Evolutionary conservation across 2,797 vertebrate species (phyloP).

Genomic region (Ibycter americanus): DNA sequence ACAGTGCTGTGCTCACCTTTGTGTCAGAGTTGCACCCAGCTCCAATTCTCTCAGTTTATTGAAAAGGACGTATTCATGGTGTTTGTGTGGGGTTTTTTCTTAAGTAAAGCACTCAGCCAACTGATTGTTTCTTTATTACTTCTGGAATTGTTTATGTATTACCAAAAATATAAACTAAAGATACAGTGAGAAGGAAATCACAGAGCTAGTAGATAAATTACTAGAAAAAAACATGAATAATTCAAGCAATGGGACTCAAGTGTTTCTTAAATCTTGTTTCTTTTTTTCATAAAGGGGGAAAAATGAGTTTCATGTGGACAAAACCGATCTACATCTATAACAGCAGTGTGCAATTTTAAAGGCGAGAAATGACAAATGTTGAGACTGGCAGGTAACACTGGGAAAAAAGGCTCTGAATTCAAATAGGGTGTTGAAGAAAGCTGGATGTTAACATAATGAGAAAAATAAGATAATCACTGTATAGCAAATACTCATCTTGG

Average conservation of each 20-base stretch:
- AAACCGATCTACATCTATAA: neutral
- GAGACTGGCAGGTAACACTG: neutral
- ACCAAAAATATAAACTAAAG: slow-evolving; percentile 12
- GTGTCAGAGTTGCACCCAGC: neutral
- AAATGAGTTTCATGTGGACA: neutral
- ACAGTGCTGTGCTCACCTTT: neutral
- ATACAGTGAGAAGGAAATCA: neutral
- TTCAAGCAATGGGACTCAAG: neutral
- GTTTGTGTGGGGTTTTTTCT: neutral
- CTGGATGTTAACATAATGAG: neutral
- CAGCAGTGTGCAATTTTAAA: neutral
- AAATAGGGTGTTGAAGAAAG: neutral
- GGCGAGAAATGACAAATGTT: neutral
- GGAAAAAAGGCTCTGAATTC: neutral
- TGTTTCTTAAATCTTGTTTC: neutral
- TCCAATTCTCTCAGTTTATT: neutral
- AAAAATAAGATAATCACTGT: neutral
- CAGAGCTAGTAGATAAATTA: neutral
- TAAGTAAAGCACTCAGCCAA: neutral
- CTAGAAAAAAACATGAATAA: slow-evolving; percentile 21
- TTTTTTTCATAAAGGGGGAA: neutral
- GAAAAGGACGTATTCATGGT: neutral
- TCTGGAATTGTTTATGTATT: slow-evolving; percentile 7
- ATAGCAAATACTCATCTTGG: neutral
- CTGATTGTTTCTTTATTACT: slow-evolving; percentile 22